phyloP scores from a whole-genome alignment of 2,113 vertebrate species.

The Macquaria ambigua region DNA sequence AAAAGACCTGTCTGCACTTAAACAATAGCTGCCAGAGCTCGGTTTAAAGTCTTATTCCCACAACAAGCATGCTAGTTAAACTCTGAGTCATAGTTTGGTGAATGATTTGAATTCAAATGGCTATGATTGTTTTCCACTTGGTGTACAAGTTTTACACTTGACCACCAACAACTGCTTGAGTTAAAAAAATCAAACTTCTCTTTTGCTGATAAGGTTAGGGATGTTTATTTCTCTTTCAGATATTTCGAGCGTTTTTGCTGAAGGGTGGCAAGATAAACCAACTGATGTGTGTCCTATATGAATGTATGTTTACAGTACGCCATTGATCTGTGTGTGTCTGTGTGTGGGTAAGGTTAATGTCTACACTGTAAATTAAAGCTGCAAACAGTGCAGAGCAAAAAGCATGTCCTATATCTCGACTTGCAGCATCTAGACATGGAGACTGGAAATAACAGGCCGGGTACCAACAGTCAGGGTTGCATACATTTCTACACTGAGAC shows the following conservation, averaged over 20 bases:
- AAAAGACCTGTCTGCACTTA: conserved; percentile 15
- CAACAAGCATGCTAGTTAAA: background rate
- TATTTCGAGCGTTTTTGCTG: conserved; percentile 12
- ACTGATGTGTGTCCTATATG: conserved; percentile 14
- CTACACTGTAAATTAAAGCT: conserved; percentile 51
- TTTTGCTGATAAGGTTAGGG: background rate
- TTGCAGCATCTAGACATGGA: conserved; percentile 58
- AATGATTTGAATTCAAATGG: conserved; percentile 6
- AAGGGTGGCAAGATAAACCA: conserved; percentile 2
- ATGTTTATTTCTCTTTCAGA: conserved; percentile 33
- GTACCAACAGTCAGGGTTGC: conserved; percentile 61
- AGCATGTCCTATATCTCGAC: conserved; percentile 32
- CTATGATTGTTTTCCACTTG: background rate
- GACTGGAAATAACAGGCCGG: conserved; percentile 68
- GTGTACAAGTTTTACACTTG: background rate
- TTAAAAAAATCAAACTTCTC: background rate
- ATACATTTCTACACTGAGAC: conserved; percentile 74
- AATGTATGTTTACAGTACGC: conserved; percentile 24
- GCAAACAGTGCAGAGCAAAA: conserved; percentile 31
- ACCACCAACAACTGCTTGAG: background rate
- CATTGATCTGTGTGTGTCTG: conserved; percentile 41
- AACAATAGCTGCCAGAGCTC: background rate
- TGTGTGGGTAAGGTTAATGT: conserved; percentile 33
- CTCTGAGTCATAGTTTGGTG: conserved; percentile 1
- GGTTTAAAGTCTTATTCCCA: conserved; percentile 15